A percentile compares a stretch with the other conserved stretches of the same genome.
These are phyloP conservation scores for Platyrinchus mystaceus DNA, from an alignment of 2,797 vertebrate genomes.

Conservation along the genomic window DNA sequence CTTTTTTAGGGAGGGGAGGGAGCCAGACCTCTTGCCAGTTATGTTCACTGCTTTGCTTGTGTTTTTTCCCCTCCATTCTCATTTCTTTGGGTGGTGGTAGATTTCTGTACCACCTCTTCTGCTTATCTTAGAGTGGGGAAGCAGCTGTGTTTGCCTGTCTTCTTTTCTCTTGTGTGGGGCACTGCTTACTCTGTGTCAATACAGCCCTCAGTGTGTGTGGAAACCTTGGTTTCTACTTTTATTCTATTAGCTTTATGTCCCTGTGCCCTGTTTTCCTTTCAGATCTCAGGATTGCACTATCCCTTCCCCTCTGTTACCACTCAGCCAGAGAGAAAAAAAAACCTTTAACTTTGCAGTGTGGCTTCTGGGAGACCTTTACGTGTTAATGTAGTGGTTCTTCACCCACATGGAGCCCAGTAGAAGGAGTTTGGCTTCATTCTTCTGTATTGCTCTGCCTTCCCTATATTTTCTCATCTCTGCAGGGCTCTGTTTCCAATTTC, in stretches of 20 bases:
- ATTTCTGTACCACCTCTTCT: conserved; percentile 3
- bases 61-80: not conserved
- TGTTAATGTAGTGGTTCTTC: not conserved
- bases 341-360: not conserved
- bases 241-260: not conserved
- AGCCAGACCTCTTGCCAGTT: not conserved
- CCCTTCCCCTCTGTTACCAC: not conserved
- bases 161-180: conserved; percentile 39
- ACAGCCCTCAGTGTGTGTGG: not conserved
- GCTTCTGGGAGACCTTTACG: not conserved
- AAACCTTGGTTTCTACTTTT: conserved; percentile 23
- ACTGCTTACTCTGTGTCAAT: conserved; percentile 46
- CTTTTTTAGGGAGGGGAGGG: not conserved
- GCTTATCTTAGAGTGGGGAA: conserved; percentile 27
- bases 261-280: not conserved
- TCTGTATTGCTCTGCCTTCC: not conserved
- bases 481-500: not conserved
- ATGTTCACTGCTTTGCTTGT: not conserved
- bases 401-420: not conserved
- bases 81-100: not conserved
- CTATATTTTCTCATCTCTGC: not conserved
- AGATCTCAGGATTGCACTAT: not conserved
- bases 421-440: not conserved
- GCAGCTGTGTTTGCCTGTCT: conserved; percentile 49
- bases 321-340: not conserved